phyloP scores from a whole-genome alignment of 2,888 invertebrate species.

The Tenthredo distinguenda region DNA sequence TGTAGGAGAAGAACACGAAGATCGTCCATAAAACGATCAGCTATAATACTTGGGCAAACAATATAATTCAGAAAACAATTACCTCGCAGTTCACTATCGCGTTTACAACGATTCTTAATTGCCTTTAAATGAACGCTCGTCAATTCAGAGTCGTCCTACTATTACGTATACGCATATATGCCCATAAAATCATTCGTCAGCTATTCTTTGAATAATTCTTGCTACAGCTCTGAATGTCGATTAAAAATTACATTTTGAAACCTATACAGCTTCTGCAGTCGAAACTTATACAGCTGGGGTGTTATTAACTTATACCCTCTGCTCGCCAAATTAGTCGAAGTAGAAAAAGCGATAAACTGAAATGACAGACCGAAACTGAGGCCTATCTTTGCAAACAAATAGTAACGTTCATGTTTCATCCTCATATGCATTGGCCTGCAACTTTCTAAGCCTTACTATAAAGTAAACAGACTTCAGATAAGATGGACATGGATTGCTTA shows the following conservation, averaged over 20 bases:
- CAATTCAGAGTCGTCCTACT: conserved; percentile 12
- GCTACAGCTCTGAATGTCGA: neutral
- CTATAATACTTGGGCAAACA: conserved; percentile 22
- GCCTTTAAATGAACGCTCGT: conserved; percentile 41
- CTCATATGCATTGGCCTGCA: conserved; percentile 29
- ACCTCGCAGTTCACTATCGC: neutral
- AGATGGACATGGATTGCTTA: conserved; percentile 29
- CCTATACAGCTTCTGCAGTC: neutral
- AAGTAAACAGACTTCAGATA: conserved; percentile 44
- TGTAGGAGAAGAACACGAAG: neutral
- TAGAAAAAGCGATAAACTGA: conserved; percentile 10
- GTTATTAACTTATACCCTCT: neutral
- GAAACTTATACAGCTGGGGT: neutral
- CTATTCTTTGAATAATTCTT: conserved; percentile 2
- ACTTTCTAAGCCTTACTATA: conserved; percentile 20
- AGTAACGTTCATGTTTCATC: neutral
- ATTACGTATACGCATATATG: neutral
- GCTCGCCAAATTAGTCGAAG: neutral
- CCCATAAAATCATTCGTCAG: neutral
- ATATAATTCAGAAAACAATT: conserved; percentile 33
- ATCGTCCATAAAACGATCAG: neutral
- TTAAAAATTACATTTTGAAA: neutral
- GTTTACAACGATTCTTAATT: conserved; percentile 44
- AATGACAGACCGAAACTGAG: neutral
- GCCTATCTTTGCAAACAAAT: neutral